Conservation (phyloP, 2,888 invertebrate genomes). For the Chloroclysta siterata region DNA sequence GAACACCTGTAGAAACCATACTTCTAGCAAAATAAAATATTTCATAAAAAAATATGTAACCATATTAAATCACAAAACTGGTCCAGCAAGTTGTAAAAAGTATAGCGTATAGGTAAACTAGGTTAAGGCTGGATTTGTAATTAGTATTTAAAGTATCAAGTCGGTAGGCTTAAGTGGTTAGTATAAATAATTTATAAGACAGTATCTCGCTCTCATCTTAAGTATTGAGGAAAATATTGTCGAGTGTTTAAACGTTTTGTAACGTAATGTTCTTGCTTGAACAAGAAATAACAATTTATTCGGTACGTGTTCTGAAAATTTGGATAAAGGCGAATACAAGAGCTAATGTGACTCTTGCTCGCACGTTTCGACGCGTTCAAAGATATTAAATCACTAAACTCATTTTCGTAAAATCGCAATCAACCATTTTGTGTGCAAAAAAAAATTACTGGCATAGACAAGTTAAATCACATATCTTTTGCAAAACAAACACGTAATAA, state of each 20-base stretch:
- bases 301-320: neutral
- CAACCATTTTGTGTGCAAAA: no score
- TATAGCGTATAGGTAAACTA: constrained; percentile 24
- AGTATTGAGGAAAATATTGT: neutral
- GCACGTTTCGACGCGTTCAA: no score
- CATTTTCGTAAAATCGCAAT: no score
- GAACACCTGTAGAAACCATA: no score
- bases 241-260: no score
- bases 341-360: no score
- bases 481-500: no score
- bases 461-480: no score
- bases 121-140: constrained; percentile 36
- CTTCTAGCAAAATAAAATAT: no score
- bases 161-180: constrained; percentile 16
- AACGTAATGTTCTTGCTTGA: neutral
- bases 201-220: neutral
- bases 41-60: neutral
- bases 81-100: constrained; percentile 9
- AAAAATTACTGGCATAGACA: no score
- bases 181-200: constrained; percentile 17
- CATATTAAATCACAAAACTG: neutral
- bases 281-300: neutral
- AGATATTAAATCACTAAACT: no score
- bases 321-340: neutral
- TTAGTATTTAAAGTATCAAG: constrained; percentile 35